phyloP scores from a whole-genome alignment of 2,113 vertebrate species.

The Emydocephalus ijimae region DNA sequence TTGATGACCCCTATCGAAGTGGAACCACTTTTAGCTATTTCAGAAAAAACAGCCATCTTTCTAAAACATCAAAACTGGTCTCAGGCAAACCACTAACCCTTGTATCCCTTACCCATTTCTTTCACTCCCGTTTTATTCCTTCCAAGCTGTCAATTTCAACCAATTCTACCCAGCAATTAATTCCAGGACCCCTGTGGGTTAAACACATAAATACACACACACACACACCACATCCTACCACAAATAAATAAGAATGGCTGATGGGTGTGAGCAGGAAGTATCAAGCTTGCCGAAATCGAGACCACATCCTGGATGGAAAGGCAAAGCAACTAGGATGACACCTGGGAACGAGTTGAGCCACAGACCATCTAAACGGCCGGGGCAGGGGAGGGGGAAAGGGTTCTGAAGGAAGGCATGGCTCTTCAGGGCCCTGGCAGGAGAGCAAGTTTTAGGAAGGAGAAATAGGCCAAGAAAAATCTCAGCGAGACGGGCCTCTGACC shows the following conservation, averaged over 20 bases:
- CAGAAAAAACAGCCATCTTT: background rate
- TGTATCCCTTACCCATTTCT: background rate
- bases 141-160: background rate
- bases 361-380: background rate
- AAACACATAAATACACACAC: background rate
- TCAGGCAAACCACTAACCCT: background rate
- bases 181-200: background rate
- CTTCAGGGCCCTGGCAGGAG: background rate
- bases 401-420: background rate
- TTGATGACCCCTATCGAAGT: too few relatives aligned
- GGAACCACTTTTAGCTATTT: background rate
- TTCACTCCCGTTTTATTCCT: background rate
- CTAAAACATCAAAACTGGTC: background rate
- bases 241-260: background rate
- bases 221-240: background rate
- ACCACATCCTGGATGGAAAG: too few relatives aligned
- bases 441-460: background rate
- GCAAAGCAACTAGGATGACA: background rate
- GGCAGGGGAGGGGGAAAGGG: background rate
- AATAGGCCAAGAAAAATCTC: background rate
- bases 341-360: background rate
- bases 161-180: background rate
- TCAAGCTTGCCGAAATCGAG: background rate
- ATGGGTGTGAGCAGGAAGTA: background rate
- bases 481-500: background rate